Percentiles rank a stretch among this genome's conserved stretches.
These are phyloP conservation scores for Glyphotaelius pellucidus DNA, from an alignment of 2,888 invertebrate species.

Conservation along the genomic window DNA sequence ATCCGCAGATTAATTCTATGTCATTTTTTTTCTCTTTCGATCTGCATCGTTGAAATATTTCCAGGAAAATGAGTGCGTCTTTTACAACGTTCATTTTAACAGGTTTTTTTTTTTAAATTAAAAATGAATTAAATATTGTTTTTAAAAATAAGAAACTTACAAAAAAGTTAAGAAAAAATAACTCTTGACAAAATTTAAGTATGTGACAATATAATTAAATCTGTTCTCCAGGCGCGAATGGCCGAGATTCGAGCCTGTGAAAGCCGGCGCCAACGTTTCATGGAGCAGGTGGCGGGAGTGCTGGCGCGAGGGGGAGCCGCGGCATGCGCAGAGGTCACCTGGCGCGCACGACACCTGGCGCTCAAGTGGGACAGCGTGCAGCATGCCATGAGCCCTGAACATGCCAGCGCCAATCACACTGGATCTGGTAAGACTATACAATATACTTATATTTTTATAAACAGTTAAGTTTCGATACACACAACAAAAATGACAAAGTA, in stretches of 20 bases:
- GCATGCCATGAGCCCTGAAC: conserved; percentile 81
- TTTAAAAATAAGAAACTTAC: too few relatives aligned
- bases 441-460: neutral
- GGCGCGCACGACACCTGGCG: conserved; percentile 86
- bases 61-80: too few relatives aligned
- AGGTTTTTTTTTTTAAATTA: too few relatives aligned
- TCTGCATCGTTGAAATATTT: too few relatives aligned
- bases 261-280: conserved; percentile 84
- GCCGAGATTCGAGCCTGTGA: conserved; percentile 86
- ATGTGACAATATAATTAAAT: neutral
- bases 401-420: conserved; percentile 68
- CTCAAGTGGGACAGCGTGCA: conserved; percentile 89
- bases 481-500: too few relatives aligned
- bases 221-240: conserved; percentile 81
- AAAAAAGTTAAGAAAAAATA: too few relatives aligned
- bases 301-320: conserved; percentile 81
- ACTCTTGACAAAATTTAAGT: neutral
- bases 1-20: too few relatives aligned
- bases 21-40: too few relatives aligned
- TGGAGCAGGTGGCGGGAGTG: conserved; percentile 85
- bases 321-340: conserved; percentile 82
- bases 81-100: too few relatives aligned
- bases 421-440: conserved; percentile 49
- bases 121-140: too few relatives aligned
- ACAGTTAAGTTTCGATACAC: too few relatives aligned